Conservation (phyloP, 2,888 invertebrate genomes). For the Philereme vetulata region DNA sequence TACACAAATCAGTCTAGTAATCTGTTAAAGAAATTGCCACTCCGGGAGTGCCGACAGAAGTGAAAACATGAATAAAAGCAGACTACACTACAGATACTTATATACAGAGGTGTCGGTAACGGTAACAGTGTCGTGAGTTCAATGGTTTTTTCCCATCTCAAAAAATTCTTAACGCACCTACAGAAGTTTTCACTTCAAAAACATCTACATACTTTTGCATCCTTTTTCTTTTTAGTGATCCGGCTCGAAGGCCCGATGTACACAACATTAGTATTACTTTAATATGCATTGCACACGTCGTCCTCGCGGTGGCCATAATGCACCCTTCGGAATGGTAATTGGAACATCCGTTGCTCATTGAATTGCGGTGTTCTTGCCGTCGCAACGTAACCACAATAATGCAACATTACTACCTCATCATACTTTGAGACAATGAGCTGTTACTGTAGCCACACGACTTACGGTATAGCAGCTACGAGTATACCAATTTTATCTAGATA, state of each 20-base stretch:
- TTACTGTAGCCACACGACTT: slow-evolving; percentile 18
- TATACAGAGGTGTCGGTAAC: no score
- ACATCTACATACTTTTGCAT: slow-evolving; percentile 10
- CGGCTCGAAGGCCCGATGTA: slow-evolving; percentile 19
- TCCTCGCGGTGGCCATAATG: slow-evolving; percentile 22
- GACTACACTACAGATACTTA: no score
- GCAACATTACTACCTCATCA: slow-evolving; percentile 9
- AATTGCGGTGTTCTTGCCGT: slow-evolving; percentile 38
- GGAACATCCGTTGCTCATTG: slow-evolving; percentile 49
- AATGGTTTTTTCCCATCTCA: no score
- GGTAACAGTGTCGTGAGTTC: no score
- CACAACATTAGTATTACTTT: slow-evolving; percentile 13
- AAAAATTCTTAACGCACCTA: no score
- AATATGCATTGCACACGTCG: slow-evolving; percentile 19
- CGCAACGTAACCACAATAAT: slow-evolving; percentile 20
- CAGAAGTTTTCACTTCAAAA: no score
- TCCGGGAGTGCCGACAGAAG: no score
- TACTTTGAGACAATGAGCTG: slow-evolving; percentile 19
- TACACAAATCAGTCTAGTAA: no score
- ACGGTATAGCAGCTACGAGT: neutral
- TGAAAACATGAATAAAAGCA: no score
- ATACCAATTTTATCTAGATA: no score
- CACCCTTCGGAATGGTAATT: slow-evolving; percentile 50
- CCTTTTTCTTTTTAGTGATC: slow-evolving; percentile 16
- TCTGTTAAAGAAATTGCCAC: no score